Evolutionary conservation across 2,797 vertebrate species (phyloP).

Genomic region (Spheniscus humboldti): DNA sequence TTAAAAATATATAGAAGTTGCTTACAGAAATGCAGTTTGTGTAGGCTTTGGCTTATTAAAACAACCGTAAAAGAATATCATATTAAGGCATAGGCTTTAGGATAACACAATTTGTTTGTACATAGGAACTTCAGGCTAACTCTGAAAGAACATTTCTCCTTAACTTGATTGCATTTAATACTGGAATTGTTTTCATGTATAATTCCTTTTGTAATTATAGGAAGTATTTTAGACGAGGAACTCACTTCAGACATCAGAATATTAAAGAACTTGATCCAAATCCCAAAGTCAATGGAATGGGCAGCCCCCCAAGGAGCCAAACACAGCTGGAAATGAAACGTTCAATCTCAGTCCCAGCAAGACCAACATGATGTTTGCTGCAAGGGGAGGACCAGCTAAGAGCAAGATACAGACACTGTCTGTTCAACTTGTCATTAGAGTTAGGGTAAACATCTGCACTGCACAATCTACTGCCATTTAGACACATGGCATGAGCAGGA

Average conservation of each 20-base stretch:
- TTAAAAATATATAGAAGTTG: not conserved
- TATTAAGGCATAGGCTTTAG: not conserved
- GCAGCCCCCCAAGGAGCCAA: not conserved
- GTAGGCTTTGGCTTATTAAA: not conserved
- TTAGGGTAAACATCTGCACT: not conserved
- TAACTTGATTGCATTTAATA: not conserved
- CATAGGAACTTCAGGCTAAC: not conserved
- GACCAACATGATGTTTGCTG: not conserved
- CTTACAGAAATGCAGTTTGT: not conserved
- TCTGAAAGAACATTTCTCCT: not conserved
- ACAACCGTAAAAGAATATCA: too few species aligned
- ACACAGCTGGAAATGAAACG: not conserved
- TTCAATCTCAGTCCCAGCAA: not conserved
- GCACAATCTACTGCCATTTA: not conserved
- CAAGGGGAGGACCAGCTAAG: not conserved
- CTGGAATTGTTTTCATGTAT: not conserved
- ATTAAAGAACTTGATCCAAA: not conserved
- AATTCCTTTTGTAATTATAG: not conserved
- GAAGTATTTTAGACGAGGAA: not conserved
- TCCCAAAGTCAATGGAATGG: not conserved
- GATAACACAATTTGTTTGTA: not conserved
- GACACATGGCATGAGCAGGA: not conserved
- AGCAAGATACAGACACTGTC: not conserved
- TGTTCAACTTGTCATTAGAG: not conserved
- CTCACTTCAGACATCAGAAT: not conserved